phyloP scores from a whole-genome alignment of 2,113 vertebrate genomes.

The Galemys pyrenaicus region DNA sequence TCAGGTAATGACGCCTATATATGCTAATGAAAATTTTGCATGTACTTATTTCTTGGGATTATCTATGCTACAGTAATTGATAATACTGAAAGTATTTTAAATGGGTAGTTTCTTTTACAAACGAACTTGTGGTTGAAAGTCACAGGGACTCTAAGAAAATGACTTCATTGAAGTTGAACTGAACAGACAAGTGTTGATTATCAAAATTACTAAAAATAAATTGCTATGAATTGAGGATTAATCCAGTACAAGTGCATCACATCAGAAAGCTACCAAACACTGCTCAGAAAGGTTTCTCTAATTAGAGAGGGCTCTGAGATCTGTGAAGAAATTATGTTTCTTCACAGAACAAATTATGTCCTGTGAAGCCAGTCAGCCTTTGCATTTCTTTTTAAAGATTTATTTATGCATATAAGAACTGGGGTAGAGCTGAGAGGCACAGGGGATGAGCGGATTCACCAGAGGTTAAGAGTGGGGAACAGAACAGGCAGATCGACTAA shows the following conservation, averaged over 20 bases:
- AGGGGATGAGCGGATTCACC: no score
- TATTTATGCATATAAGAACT: no score
- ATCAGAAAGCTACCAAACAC: constrained; percentile 95
- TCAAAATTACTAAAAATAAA: constrained; percentile 90
- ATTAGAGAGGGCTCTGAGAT: background rate
- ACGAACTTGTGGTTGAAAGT: constrained; percentile 83
- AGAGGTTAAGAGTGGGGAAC: no score
- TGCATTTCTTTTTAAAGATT: no score
- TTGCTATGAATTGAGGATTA: constrained; percentile 90
- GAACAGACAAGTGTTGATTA: constrained; percentile 92
- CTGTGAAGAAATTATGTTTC: no score
- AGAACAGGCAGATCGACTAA: no score
- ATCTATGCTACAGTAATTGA: background rate
- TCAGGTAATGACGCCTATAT: background rate
- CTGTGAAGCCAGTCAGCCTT: background rate
- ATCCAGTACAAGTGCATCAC: constrained; percentile 91
- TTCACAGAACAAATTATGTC: background rate
- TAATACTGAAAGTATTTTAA: background rate
- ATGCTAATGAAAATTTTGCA: background rate
- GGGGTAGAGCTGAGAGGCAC: no score
- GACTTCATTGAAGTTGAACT: constrained; percentile 96
- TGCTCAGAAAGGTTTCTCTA: constrained; percentile 89
- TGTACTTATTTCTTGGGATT: background rate
- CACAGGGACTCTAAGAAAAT: constrained; percentile 89
- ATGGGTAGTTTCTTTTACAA: constrained; percentile 8